phyloP scores from a whole-genome alignment of 2,888 invertebrate genomes.

The Lottia scabra region DNA sequence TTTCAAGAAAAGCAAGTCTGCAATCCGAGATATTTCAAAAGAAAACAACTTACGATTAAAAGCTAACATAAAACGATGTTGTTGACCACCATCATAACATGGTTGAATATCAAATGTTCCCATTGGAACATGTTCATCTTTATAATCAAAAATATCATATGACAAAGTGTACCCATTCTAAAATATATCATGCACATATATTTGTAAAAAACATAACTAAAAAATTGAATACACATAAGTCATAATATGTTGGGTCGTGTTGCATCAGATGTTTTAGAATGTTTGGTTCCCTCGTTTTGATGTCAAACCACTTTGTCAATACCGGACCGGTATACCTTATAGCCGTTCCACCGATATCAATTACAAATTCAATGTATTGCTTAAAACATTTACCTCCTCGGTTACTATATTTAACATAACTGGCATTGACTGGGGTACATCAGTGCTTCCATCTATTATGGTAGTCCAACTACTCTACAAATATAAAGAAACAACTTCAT shows the following conservation, averaged over 20 bases:
- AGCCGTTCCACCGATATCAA: too few relatives aligned
- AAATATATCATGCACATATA: too few relatives aligned
- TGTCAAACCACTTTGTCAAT: too few relatives aligned
- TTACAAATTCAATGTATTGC: too few relatives aligned
- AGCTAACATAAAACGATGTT: conserved; percentile 39
- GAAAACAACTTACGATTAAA: conserved; percentile 38
- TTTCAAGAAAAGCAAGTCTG: too few relatives aligned
- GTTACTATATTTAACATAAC: conserved; percentile 38
- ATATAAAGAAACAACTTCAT: background rate
- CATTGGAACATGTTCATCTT: conserved; percentile 47
- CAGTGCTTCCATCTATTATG: conserved; percentile 35
- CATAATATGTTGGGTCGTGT: too few relatives aligned
- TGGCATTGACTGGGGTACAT: conserved; percentile 38
- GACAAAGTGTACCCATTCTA: conserved; percentile 47
- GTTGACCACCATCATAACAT: conserved; percentile 44
- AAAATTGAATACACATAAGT: too few relatives aligned
- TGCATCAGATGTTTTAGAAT: too few relatives aligned
- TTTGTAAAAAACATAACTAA: too few relatives aligned
- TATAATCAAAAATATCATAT: conserved; percentile 54
- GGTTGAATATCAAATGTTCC: conserved; percentile 46
- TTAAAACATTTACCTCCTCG: conserved; percentile 24
- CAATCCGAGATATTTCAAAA: too few relatives aligned
- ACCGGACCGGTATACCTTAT: too few relatives aligned
- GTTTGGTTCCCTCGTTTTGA: too few relatives aligned
- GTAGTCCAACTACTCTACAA: conserved; percentile 44